phyloP scores from a whole-genome alignment of 2,113 vertebrate genomes.

The Rostratula benghalensis region DNA sequence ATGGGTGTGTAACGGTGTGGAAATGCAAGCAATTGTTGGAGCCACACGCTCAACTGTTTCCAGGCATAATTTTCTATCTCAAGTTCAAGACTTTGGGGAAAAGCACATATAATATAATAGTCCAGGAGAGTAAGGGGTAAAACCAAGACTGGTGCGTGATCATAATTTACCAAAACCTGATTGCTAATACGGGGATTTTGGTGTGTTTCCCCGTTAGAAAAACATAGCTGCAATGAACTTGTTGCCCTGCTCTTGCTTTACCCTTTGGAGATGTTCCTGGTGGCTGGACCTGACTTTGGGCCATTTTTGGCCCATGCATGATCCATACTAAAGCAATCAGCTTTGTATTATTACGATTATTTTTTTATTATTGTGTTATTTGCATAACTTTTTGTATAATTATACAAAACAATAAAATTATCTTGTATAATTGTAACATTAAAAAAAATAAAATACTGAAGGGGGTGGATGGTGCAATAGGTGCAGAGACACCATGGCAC shows the following conservation, averaged over 20 bases:
- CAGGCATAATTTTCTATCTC: background rate
- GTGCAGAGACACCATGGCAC: too few species aligned
- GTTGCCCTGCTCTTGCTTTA: background rate
- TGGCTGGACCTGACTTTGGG: background rate
- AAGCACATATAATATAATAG: background rate
- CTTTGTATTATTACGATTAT: background rate
- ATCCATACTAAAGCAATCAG: background rate
- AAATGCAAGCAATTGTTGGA: background rate
- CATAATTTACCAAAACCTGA: background rate
- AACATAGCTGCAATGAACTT: background rate
- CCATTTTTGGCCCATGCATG: accelerated
- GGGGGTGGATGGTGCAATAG: too few species aligned
- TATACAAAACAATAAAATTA: background rate
- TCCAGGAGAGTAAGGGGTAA: background rate
- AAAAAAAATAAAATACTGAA: background rate
- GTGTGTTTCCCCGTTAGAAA: background rate
- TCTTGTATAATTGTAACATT: background rate
- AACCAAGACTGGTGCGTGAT: background rate
- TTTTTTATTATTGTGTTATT: background rate
- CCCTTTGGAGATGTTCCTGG: background rate
- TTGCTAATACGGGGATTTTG: background rate
- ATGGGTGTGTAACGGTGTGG: background rate
- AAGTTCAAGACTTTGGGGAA: background rate
- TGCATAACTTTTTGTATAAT: background rate
- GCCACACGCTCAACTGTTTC: background rate